Evolutionary conservation across 2,888 invertebrate genomes (phyloP), one percentile per base, ranked within the genome.

Genomic region (Rhopalosiphum nymphaeae): DNA sequence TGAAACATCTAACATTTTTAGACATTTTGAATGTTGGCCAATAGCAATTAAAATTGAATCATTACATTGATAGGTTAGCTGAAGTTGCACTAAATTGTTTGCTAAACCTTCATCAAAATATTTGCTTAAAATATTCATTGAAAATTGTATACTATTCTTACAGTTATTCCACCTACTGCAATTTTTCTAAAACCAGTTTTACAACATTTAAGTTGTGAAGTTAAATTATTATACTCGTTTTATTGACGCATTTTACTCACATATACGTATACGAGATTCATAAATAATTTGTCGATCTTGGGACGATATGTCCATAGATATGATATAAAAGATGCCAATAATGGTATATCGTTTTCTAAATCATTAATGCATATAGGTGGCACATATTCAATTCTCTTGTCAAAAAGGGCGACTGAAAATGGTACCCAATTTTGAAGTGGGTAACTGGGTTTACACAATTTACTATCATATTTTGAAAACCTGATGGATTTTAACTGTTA

Each of bases 21-120:
- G 25, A 57, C 44, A 57, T 26, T 42, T 57, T 16, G 57, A 26
- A 42, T 89, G 25, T 16, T 3, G 89, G 29, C 57, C 89, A 26
- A 89, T 89, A 21, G 57, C 89, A 42, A 13, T 36, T 26, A 89
- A 4, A 42, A 57, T 89, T 5, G 57, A 57, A 29, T 89, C 57
- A 42, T 89, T 2, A 44, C 89, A 89, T 57, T 89, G 89, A 29
- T 89, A 57, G 29, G 89, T 89, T 5, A 89, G 89, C 56, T 57
- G 57, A 26, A 89, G 57, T 26, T 89, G 89, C 5, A 89, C 89
- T 25, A 89, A 42, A 21, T 56, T 89, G 10, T 16, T 53, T 13
- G 89, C 42, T 42, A 57, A 57, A 9, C 89, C 89, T 89, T 89
- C 89, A 13, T 89, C 89, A 42, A 89, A 57, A 89, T 42, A 44